A percentile compares a stretch with the other conserved stretches of the same genome.
phyloP scores from a whole-genome alignment of 2,113 vertebrate species.

The Nicator chloris region DNA sequence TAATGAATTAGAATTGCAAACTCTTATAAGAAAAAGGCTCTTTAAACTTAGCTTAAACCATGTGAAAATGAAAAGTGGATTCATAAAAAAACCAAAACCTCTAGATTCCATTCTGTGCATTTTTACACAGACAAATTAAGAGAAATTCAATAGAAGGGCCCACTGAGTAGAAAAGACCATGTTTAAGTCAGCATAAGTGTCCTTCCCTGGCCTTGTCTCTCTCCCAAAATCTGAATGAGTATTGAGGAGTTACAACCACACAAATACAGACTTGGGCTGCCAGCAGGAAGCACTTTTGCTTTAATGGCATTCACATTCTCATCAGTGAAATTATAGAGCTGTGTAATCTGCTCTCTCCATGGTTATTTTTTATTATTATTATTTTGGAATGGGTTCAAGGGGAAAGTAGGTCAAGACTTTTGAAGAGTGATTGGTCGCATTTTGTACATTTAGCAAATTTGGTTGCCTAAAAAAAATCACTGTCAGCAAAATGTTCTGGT shows the following conservation, averaged over 20 bases:
- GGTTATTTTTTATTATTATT: conserved; percentile 63
- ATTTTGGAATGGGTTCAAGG: conserved; percentile 55
- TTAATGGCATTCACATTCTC: conserved; percentile 61
- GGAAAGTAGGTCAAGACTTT: conserved; percentile 63
- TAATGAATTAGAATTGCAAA: not conserved
- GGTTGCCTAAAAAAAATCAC: conserved; percentile 47
- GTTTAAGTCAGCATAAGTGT: conserved; percentile 28
- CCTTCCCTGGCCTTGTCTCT: conserved; percentile 45
- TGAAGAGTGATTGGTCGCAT: conserved; percentile 34
- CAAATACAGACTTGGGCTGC: conserved; percentile 58
- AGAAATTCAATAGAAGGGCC: not conserved
- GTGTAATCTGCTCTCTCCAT: conserved; percentile 50
- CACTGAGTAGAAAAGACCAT: not conserved
- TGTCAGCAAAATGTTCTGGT: conserved; percentile 43
- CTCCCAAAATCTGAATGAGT: conserved; percentile 53
- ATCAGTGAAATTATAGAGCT: conserved; percentile 57
- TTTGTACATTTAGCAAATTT: conserved; percentile 60
- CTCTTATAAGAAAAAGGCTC: not conserved
- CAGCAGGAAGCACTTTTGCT: conserved; percentile 61
- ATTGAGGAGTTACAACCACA: conserved; percentile 53
- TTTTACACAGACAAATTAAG: not conserved
- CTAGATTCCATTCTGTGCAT: not conserved
- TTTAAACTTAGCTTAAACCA: not conserved
- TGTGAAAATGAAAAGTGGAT: not conserved
- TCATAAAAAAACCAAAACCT: not conserved